phyloP scores from a whole-genome alignment of 2,797 vertebrate genomes.

The Poeciliopsis turneri region DNA sequence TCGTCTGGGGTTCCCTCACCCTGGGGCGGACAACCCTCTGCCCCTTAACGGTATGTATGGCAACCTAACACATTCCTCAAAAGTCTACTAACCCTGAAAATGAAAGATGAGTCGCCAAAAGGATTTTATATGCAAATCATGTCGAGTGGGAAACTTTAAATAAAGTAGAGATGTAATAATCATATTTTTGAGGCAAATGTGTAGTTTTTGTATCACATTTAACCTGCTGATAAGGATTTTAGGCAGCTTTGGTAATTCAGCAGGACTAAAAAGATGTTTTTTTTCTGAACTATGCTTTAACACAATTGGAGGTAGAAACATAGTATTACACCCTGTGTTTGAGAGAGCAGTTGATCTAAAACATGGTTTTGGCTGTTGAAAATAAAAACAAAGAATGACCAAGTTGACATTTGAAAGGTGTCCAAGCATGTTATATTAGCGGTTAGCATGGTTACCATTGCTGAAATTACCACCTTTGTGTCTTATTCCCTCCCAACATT shows the following conservation, averaged over 20 bases:
- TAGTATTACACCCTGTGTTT: background rate
- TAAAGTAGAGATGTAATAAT: background rate
- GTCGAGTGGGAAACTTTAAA: background rate
- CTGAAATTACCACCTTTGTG: background rate
- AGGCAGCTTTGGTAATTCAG: background rate
- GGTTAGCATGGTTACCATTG: too few species aligned
- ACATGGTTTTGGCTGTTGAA: background rate
- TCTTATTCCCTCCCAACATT: background rate
- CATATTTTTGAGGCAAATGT: background rate
- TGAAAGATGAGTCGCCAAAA: background rate
- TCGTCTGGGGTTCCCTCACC: constrained; percentile 89
- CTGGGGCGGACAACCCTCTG: constrained; percentile 87
- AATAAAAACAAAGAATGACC: background rate
- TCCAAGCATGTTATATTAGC: background rate
- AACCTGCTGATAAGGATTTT: background rate
- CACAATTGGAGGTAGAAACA: background rate
- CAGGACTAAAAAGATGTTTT: background rate
- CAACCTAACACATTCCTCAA: background rate
- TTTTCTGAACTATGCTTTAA: background rate
- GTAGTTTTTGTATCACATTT: background rate
- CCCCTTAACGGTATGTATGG: constrained; percentile 88
- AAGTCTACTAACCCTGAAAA: background rate
- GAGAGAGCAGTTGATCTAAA: background rate
- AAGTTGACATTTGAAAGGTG: background rate
- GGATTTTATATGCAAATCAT: background rate